phyloP scores from a whole-genome alignment of 2,888 invertebrate genomes.

The Zeuzera pyrina region DNA sequence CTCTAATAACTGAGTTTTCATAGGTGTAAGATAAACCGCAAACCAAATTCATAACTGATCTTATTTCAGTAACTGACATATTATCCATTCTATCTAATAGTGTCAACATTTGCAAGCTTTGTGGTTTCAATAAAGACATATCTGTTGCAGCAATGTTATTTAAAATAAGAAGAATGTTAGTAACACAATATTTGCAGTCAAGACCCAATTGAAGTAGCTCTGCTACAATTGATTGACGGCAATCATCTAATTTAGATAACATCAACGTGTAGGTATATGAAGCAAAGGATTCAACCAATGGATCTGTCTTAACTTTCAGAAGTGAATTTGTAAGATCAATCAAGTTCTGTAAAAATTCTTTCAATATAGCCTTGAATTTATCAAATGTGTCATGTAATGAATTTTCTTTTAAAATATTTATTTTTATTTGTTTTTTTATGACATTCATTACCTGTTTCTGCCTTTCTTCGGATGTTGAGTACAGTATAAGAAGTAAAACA shows the following conservation, averaged over 20 bases:
- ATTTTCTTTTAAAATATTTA: constrained; percentile 70
- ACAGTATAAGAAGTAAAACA: constrained; percentile 76
- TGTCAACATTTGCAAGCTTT: constrained; percentile 74
- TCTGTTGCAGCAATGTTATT: constrained; percentile 53
- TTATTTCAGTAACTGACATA: constrained; percentile 80
- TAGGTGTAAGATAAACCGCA: constrained; percentile 78
- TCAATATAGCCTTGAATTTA: constrained; percentile 69
- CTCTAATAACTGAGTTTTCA: constrained; percentile 74
- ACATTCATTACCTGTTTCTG: constrained; percentile 75
- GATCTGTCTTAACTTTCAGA: constrained; percentile 61
- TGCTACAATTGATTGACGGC: constrained; percentile 48
- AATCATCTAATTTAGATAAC: constrained; percentile 53
- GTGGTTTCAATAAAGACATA: constrained; percentile 65
- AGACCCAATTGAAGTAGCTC: constrained; percentile 52
- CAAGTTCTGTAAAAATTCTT: constrained; percentile 68
- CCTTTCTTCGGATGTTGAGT: constrained; percentile 73
- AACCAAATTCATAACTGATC: constrained; percentile 83
- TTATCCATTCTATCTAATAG: constrained; percentile 84
- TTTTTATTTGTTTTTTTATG: constrained; percentile 76
- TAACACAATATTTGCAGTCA: constrained; percentile 47
- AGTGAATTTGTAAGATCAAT: constrained; percentile 72
- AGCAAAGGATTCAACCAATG: constrained; percentile 71
- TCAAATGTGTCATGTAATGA: constrained; percentile 71
- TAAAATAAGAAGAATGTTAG: constrained; percentile 45
- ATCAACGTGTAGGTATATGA: constrained; percentile 70